Base-by-base conservation (phyloP, 2,113 vertebrate genomes). In the Seriola quinqueradiata region DNA sequence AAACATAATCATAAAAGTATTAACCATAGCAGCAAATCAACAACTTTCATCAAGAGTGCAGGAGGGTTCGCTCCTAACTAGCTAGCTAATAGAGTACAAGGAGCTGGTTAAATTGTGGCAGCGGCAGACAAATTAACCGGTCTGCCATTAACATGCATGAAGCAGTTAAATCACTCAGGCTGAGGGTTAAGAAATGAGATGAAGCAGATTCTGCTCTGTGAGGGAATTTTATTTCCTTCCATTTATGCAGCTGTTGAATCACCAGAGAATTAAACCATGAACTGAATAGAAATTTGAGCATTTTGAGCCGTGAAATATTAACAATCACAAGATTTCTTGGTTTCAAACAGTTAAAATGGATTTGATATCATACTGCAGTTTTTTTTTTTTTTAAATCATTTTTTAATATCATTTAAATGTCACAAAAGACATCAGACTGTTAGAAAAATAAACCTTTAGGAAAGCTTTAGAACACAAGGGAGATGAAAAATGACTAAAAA, bases 101-200 rank as follows among this genome's bases (percentile, higher is more conserved):
- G 42, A 50, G 58, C 14, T 65, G 36, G 38, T 69, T 42, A 36
- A 36, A 19, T 23, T 14, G 7, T 11, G 34, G 63, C 38, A 28
- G 52, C 23, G 0, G 0, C 6, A 4, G 54, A 70, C 13, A 46
- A 46, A 48, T 71, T 0, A 17, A 23, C 65, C 1, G 0, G 0
- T 42, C 12, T 23, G 23, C 40, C 46, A 50, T 81, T 46, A 36
- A 48, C 46, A 86, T 48, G 81, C 34, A 75, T 72, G 46, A 83
- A 57, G 46, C 40, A 48, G 32, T 71, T 75, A 42, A 57, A 52
- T 19, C 17, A 21, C 28, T 25, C 38, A 36, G 19, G 23, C 10
- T 52, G 0, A 50, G 40, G 7, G n/a, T 55, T 38, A 52, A 76
- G 5, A 74, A 42, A 64, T 6, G 1, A 69, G 63, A 61, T 12